Evolutionary conservation across 2,797 vertebrate genomes (phyloP).

Genomic region (Microctenopoma lineatum): DNA sequence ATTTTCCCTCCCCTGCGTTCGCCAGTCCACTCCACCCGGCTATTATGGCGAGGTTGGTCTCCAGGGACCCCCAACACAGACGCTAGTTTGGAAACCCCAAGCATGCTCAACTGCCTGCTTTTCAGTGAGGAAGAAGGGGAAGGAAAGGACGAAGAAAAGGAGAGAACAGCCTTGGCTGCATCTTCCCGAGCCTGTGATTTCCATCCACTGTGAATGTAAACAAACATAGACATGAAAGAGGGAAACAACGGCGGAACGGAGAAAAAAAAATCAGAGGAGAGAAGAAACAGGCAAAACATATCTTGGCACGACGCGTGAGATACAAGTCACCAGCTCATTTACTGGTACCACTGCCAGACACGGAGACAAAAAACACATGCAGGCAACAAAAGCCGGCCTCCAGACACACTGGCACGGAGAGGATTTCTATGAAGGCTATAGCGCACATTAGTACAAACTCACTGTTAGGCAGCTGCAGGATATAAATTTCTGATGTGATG

Average conservation of each 20-base stretch:
- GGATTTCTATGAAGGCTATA: slow-evolving; percentile 18
- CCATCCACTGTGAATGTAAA: slow-evolving; percentile 68
- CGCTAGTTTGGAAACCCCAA: slow-evolving; percentile 71
- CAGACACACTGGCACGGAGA: slow-evolving; percentile 53
- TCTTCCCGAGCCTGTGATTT: slow-evolving; percentile 73
- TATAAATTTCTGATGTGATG: slow-evolving; percentile 15
- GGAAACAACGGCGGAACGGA: slow-evolving; percentile 48
- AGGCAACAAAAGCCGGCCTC: slow-evolving; percentile 55
- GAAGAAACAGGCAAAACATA: slow-evolving; percentile 63
- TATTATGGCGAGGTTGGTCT: slow-evolving; percentile 75
- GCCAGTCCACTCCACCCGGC: slow-evolving; percentile 74
- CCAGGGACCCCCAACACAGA: slow-evolving; percentile 76
- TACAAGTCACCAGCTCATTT: slow-evolving; percentile 67
- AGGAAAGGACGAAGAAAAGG: slow-evolving; percentile 62
- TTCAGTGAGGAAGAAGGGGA: slow-evolving; percentile 46
- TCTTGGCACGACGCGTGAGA: slow-evolving; percentile 78
- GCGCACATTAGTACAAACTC: slow-evolving; percentile 25
- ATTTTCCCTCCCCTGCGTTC: slow-evolving; percentile 56
- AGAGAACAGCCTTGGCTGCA: slow-evolving; percentile 57
- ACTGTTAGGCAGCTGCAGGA: slow-evolving; percentile 19
- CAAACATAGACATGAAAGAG: slow-evolving; percentile 73
- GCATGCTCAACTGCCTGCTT: slow-evolving; percentile 50
- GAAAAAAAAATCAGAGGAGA: slow-evolving; percentile 32
- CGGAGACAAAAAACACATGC: slow-evolving; percentile 67
- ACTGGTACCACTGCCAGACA: slow-evolving; percentile 64